Conservation (phyloP, 1,140 invertebrate species). For the Stenopsyche tienmushanensis region DNA sequence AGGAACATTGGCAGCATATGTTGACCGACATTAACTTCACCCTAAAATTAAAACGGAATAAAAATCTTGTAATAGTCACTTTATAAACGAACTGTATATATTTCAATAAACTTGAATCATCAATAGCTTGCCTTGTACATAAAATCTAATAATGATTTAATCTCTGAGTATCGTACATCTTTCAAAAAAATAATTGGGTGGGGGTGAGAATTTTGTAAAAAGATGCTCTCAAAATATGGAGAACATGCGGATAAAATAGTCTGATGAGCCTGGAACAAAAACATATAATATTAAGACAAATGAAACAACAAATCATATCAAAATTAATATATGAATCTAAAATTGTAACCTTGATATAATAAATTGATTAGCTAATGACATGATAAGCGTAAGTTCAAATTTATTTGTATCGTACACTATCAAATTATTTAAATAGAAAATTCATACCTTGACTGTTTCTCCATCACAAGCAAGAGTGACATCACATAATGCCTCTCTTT, state of each 20-base stretch:
- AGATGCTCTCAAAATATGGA: slow-evolving; percentile 92
- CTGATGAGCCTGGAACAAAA: slow-evolving; percentile 72
- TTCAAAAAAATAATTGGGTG: slow-evolving; percentile 91
- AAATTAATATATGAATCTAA: no score
- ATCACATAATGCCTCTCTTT: slow-evolving; percentile 85
- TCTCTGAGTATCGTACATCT: slow-evolving; percentile 84
- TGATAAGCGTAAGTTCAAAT: no score
- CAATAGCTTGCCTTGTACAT: slow-evolving; percentile 70
- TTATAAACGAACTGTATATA: neutral
- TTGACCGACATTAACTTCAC: slow-evolving; percentile 86
- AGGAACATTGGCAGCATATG: slow-evolving; percentile 84
- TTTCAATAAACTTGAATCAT: neutral
- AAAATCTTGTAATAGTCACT: slow-evolving; percentile 4
- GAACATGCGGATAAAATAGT: slow-evolving; percentile 91
- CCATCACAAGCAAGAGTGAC: slow-evolving; percentile 92
- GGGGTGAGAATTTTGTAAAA: slow-evolving; percentile 86
- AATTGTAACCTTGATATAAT: no score
- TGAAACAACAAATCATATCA: no score
- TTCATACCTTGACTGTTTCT: slow-evolving; percentile 75
- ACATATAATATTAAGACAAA: neutral
- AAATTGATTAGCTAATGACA: no score
- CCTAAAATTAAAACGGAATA: slow-evolving; percentile 51
- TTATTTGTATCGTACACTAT: no score
- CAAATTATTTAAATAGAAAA: no score
- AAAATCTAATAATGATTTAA: slow-evolving; percentile 84